Percentiles rank a stretch among this genome's conserved stretches.
Evolutionary conservation across 2,113 vertebrate species (phyloP).

Genomic region (Chionis minor): DNA sequence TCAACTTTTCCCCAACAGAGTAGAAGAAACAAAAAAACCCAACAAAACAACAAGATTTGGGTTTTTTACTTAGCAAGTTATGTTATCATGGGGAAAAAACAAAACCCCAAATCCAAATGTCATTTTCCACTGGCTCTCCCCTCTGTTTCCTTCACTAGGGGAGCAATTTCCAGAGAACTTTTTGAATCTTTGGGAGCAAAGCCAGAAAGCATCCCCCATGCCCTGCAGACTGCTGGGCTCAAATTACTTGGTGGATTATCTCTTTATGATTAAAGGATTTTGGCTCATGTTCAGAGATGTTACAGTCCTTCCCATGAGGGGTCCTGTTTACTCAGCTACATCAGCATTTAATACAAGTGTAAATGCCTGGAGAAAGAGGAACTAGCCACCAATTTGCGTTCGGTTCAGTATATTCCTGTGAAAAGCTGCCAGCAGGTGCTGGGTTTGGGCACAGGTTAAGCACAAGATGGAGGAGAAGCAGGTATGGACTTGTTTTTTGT

Average conservation of each 20-base stretch:
- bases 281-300: constrained; percentile 19
- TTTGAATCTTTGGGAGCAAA: not conserved
- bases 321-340: constrained; percentile 2
- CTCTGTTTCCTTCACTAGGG: not conserved
- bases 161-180: not conserved
- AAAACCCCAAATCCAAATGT: not conserved
- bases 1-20: not conserved
- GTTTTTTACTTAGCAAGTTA: not conserved
- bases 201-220: not conserved
- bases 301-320: not conserved
- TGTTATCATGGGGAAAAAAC: not conserved
- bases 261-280: constrained; percentile 49
- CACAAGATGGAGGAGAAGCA: not conserved
- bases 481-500: not conserved
- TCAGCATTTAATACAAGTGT: not conserved
- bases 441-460: not conserved
- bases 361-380: not conserved
- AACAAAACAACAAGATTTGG: not conserved
- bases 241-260: constrained; percentile 42
- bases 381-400: not conserved
- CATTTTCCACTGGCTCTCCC: not conserved
- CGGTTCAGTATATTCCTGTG: not conserved
- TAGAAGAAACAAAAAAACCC: not conserved
- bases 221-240: constrained; percentile 17
- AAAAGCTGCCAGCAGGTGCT: not conserved